phyloP scores from a whole-genome alignment of 2,797 vertebrate genomes.

The Muscicapa striata region DNA sequence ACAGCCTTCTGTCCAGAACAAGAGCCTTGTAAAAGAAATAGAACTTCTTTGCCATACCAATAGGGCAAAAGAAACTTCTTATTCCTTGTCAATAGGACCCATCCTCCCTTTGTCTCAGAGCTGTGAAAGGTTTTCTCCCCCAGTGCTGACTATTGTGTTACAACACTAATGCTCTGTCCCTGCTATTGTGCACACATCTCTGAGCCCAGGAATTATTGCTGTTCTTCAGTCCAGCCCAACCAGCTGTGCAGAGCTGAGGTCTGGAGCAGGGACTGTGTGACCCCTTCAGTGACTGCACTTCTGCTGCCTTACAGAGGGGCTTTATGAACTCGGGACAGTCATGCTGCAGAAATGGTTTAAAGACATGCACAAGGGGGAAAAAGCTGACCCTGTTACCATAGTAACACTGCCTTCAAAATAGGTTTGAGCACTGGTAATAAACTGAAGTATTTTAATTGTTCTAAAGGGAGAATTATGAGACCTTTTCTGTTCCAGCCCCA shows the following conservation, averaged over 20 bases:
- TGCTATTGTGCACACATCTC: not conserved
- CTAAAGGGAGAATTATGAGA: not conserved
- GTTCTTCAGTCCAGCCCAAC: not conserved
- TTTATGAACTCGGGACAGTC: not conserved
- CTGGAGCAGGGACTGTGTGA: not conserved
- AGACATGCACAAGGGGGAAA: not conserved
- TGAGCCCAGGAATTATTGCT: not conserved
- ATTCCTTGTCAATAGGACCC: not conserved
- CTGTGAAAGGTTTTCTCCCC: not conserved
- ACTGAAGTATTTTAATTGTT: slow-evolving; percentile 11
- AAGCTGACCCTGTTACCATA: not conserved
- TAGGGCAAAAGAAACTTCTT: not conserved
- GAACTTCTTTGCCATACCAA: not conserved
- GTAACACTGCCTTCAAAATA: not conserved
- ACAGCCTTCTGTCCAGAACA: not conserved
- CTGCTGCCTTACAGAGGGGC: not conserved
- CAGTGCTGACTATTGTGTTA: not conserved
- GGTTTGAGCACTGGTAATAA: not conserved
- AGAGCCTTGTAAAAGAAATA: not conserved
- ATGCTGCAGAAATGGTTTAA: not conserved
- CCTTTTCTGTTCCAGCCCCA: not conserved
- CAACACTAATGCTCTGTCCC: not conserved
- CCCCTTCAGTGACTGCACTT: not conserved
- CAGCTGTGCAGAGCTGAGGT: not conserved
- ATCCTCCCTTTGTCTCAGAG: not conserved